Evolutionary conservation across 2,113 vertebrate species (phyloP).

Genomic region (Nycticorax nycticorax): DNA sequence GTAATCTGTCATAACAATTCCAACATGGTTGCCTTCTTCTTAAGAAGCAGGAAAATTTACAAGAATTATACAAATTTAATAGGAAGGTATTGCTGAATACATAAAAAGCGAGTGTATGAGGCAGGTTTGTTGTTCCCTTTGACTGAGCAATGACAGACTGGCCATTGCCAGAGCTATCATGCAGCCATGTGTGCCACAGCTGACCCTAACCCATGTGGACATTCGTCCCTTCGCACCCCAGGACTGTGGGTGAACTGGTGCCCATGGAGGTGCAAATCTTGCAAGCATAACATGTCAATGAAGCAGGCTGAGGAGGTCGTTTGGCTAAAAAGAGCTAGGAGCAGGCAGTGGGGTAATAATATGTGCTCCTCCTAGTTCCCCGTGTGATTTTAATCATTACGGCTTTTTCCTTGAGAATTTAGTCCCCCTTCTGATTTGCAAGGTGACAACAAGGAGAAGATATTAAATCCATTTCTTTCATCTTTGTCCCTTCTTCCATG

Average conservation of each 20-base stretch:
- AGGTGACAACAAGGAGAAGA: neutral
- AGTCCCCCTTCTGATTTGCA: neutral
- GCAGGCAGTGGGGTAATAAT: neutral
- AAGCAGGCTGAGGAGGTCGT: neutral
- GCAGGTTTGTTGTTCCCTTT: neutral
- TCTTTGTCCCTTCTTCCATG: neutral
- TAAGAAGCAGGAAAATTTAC: neutral
- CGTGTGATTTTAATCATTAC: neutral
- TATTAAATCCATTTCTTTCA: neutral
- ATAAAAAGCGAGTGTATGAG: neutral
- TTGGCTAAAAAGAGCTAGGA: neutral
- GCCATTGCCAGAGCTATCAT: fast-evolving
- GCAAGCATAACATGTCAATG: neutral
- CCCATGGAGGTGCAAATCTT: neutral
- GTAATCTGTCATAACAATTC: neutral
- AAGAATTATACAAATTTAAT: neutral
- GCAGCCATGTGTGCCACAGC: neutral
- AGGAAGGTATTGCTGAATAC: neutral
- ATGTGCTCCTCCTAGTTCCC: neutral
- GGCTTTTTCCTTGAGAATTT: neutral
- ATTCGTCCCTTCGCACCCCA: neutral
- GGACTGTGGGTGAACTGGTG: neutral
- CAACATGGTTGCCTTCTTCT: neutral
- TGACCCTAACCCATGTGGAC: neutral
- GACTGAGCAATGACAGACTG: neutral